Conservation (phyloP, 2,797 vertebrate species). For the Lepus townsendii region DNA sequence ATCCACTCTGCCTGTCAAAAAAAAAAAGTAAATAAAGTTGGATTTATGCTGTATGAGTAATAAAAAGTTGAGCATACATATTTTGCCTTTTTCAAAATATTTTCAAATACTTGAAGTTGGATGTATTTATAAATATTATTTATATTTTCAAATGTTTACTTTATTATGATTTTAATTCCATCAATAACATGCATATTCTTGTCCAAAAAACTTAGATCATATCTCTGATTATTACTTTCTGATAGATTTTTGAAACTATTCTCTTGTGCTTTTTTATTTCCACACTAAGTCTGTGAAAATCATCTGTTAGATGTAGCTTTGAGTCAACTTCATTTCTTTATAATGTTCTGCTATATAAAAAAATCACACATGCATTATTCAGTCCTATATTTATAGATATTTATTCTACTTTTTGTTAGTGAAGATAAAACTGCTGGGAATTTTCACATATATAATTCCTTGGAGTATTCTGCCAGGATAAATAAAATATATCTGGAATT, state of each 20-base stretch:
- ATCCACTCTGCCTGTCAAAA: too few relatives aligned
- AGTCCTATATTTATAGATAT: not conserved
- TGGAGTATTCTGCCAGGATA: not conserved
- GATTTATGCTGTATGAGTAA: not conserved
- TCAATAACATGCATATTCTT: not conserved
- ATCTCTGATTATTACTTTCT: not conserved
- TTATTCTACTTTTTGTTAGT: not conserved
- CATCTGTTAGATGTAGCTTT: not conserved
- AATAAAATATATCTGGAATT: not conserved
- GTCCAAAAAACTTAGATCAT: too few relatives aligned
- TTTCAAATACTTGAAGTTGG: not conserved
- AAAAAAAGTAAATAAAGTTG: not conserved
- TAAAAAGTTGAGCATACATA: not conserved
- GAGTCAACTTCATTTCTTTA: not conserved
- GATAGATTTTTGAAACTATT: not conserved
- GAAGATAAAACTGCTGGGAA: not conserved
- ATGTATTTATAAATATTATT: not conserved
- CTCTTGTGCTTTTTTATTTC: not conserved
- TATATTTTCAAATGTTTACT: not conserved
- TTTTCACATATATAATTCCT: not conserved
- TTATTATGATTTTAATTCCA: not conserved
- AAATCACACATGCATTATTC: not conserved
- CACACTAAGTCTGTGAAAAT: not conserved
- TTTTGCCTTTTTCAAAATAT: not conserved
- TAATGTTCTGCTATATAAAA: not conserved